Evolutionary conservation across 2,113 vertebrate genomes (phyloP).

Genomic region (Perca fluviatilis): DNA sequence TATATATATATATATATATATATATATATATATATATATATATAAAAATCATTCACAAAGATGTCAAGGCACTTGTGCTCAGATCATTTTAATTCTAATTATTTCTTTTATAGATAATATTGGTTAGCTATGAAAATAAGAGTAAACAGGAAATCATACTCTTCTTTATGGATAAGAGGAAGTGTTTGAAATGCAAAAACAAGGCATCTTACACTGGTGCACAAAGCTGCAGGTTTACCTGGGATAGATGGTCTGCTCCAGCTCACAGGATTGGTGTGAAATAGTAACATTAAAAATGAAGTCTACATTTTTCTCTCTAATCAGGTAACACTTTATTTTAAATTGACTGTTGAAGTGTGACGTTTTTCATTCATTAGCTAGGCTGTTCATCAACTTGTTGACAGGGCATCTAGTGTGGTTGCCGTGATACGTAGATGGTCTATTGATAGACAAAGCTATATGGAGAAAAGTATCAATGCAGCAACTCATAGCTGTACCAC

Average conservation of each 20-base stretch:
- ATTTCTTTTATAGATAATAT: not conserved
- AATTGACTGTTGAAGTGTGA: constrained; percentile 13
- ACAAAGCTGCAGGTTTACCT: not conserved
- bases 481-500: not conserved
- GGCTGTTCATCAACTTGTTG: constrained; percentile 6
- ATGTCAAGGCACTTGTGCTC: constrained; percentile 6
- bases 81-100: constrained; percentile 12
- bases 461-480: not conserved
- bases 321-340: constrained; percentile 6
- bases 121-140: not conserved
- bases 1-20: too few species aligned
- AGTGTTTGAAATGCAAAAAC: not conserved
- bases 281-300: constrained; percentile 10
- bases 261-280: constrained; percentile 6
- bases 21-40: too few species aligned
- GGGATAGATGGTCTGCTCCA: not conserved
- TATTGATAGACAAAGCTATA: constrained; percentile 20
- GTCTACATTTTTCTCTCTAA: constrained; percentile 6
- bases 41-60: not conserved
- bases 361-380: constrained; percentile 13
- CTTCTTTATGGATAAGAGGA: not conserved
- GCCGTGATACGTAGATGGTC: not conserved
- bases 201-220: not conserved
- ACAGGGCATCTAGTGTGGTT: not conserved
- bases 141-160: not conserved